phyloP scores from a whole-genome alignment of 2,888 invertebrate species.

The Caenorhabditis afra region DNA sequence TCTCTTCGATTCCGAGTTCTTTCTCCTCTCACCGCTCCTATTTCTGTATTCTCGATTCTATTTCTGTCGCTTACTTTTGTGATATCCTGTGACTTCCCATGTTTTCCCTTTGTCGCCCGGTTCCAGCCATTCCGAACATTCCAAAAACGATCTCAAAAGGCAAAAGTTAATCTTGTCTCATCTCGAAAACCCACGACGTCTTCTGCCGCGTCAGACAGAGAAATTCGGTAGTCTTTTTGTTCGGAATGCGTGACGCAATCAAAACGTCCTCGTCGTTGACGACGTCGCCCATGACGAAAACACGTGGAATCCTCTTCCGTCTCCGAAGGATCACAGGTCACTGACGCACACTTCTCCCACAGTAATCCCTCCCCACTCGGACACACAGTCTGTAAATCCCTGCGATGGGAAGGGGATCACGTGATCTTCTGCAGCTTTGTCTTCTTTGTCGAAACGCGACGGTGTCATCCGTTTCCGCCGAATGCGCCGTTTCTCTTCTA shows the following conservation, averaged over 20 bases:
- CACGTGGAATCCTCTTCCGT: constrained; percentile 29
- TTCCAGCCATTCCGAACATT: neutral
- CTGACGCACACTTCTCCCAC: neutral
- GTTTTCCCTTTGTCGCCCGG: constrained; percentile 31
- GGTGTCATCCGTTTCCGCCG: constrained; percentile 35
- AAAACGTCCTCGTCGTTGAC: neutral
- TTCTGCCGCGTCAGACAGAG: constrained; percentile 17
- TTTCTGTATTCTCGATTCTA: constrained; percentile 18
- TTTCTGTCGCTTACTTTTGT: constrained; percentile 15
- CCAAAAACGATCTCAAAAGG: neutral
- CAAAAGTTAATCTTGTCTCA: constrained; percentile 11
- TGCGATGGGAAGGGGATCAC: constrained; percentile 12
- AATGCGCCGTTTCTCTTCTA: constrained; percentile 36
- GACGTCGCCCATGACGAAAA: constrained; percentile 3
- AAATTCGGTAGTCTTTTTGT: constrained; percentile 18
- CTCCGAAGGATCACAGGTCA: constrained; percentile 17
- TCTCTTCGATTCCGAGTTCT: constrained; percentile 23
- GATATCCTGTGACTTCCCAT: constrained; percentile 15
- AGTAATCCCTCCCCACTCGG: neutral
- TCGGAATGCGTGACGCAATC: constrained; percentile 28
- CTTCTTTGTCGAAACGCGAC: constrained; percentile 14
- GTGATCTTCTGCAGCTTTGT: constrained; percentile 39
- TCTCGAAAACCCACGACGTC: neutral
- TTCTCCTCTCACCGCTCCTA: constrained; percentile 14
- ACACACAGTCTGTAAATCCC: constrained; percentile 28